These are phyloP conservation scores for Ramazzottius varieornatus DNA, from an alignment of 2,888 invertebrate species.

Conservation along the genomic window DNA sequence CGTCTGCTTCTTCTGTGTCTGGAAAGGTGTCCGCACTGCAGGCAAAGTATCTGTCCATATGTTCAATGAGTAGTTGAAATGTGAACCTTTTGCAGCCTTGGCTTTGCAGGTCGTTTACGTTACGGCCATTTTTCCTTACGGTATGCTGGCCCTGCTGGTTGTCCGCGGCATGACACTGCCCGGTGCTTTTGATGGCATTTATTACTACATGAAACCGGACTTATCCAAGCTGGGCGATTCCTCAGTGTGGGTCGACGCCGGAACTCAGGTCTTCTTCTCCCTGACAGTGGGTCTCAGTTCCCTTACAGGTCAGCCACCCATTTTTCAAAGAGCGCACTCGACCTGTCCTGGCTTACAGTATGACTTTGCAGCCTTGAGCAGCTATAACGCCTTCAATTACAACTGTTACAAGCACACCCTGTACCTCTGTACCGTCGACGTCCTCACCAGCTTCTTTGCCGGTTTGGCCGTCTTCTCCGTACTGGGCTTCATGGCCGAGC, in stretches of 20 bases:
- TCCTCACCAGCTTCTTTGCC: conserved; percentile 8
- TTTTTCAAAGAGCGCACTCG: not conserved
- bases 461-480: conserved; percentile 32
- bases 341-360: no score
- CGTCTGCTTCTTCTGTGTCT: not conserved
- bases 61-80: not conserved
- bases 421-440: conserved; percentile 5
- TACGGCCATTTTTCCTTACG: not conserved
- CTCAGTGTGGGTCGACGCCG: conserved; percentile 20
- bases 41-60: not conserved
- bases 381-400: conserved; percentile 11
- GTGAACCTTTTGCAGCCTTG: not conserved
- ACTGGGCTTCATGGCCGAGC: conserved; percentile 30
- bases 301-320: conserved; percentile 10
- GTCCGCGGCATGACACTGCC: not conserved
- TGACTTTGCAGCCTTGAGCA: conserved; percentile 8
- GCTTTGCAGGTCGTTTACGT: not conserved
- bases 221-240: not conserved
- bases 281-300: conserved; percentile 20
- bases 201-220: not conserved
- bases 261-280: conserved; percentile 22
- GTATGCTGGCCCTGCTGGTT: not conserved
- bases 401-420: conserved; percentile 9
- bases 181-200: not conserved
- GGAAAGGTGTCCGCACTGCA: not conserved